phyloP scores from a whole-genome alignment of 2,888 invertebrate genomes.

The Hyposoter didymator region DNA sequence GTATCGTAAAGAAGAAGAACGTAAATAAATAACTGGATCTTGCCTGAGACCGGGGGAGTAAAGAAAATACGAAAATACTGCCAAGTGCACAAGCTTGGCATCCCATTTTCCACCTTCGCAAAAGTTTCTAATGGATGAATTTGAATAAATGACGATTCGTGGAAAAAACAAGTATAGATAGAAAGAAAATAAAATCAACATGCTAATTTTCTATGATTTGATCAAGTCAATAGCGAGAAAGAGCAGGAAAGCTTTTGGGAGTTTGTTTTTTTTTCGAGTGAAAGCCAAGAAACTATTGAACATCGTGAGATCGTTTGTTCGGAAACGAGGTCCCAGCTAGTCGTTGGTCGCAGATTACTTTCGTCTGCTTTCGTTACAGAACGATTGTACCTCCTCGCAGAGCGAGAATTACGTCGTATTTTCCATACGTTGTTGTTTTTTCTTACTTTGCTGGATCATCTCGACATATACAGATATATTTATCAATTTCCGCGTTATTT shows the following conservation, averaged over 20 bases:
- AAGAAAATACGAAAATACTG: neutral
- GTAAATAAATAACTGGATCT: slow-evolving; percentile 1
- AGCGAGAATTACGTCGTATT: slow-evolving; percentile 34
- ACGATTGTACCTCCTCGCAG: slow-evolving; percentile 41
- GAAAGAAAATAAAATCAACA: slow-evolving; percentile 9
- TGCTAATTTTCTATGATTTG: slow-evolving; percentile 34
- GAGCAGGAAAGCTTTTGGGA: slow-evolving; percentile 37
- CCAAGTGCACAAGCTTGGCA: slow-evolving; percentile 18
- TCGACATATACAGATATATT: slow-evolving; percentile 39
- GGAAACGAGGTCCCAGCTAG: slow-evolving; percentile 47
- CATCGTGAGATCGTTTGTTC: slow-evolving; percentile 33
- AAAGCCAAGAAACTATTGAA: slow-evolving; percentile 48
- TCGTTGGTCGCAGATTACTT: slow-evolving; percentile 36
- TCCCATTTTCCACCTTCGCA: neutral
- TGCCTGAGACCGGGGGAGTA: slow-evolving; percentile 8
- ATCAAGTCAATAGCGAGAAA: slow-evolving; percentile 3
- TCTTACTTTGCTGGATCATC: slow-evolving; percentile 29
- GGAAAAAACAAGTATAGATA: neutral
- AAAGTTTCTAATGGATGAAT: slow-evolving; percentile 18
- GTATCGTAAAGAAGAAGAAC: slow-evolving; percentile 3
- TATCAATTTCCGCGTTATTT: slow-evolving; percentile 79
- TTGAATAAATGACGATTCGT: slow-evolving; percentile 1
- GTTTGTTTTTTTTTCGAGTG: slow-evolving; percentile 36
- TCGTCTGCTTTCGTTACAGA: slow-evolving; percentile 28
- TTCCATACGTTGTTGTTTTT: slow-evolving; percentile 28